Base-by-base conservation (phyloP, 2,113 vertebrate species). In the Spermophilus dauricus region DNA sequence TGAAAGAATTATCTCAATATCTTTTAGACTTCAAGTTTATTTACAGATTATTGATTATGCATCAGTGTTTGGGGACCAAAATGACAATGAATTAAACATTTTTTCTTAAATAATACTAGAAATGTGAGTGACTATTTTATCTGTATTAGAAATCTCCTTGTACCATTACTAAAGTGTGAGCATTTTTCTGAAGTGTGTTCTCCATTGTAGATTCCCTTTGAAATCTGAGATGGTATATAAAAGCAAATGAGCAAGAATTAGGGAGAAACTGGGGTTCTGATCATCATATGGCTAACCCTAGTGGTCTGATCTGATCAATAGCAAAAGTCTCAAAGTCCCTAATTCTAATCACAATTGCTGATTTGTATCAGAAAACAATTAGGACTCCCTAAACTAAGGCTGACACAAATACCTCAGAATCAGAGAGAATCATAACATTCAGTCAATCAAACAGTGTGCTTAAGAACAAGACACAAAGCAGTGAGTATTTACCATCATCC, bases 21-120 rank as follows among this genome's bases (percentile, higher is more conserved):
- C 48, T 89, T 95, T 92, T 86, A 90, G 72, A 63, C 51, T 91
- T 94, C 69, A 95, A 82, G 72, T 12, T 78, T 61, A 63, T 69
- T 91, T 73, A 77, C 2, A 83, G 53, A 75, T 96, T 90, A 88
- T 4, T 91, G n/a, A 93, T 76, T 42, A 67, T 32, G 2, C 8
- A 78, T 82, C 53, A 73, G 32, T 67, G 14, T 58, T 61, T 67
- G 77, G 76, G 56, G 8, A 48, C 16, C 22, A 86, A 93, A 90
- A 83, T 28, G 32, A 82, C 91, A 70, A 58, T 53, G 84, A 88
- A 82, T 67, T 65, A 93, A 96, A 89, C n/a, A 63, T 72, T 92
- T 94, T 86, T 72, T 42, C n/a, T 56, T 5, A 89, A 95, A 84
- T 80, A 84, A 96, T 58, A 42, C 37, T 51, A 93, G 65, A 65